Evolutionary conservation across 2,113 vertebrate species (phyloP).

Genomic region (Erythrocercus mccallii): DNA sequence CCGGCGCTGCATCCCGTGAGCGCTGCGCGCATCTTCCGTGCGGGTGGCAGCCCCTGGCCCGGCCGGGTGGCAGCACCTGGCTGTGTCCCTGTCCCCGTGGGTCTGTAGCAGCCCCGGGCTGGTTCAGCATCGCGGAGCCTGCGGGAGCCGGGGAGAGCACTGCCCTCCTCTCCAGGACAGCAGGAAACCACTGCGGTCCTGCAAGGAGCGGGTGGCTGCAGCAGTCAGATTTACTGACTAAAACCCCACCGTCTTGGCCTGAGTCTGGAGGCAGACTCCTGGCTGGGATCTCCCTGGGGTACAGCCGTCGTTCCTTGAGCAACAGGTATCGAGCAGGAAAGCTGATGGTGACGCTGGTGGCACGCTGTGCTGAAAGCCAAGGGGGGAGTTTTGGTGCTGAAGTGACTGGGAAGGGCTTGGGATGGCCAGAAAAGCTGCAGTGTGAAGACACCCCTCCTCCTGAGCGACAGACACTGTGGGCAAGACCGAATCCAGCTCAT

Average conservation of each 20-base stretch:
- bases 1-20: not conserved
- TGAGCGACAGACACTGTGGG: fast-evolving
- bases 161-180: not conserved
- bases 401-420: not conserved
- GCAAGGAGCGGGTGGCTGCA: not conserved
- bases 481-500: not conserved
- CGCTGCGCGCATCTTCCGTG: fast-evolving
- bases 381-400: not conserved
- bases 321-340: not conserved
- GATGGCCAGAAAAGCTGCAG: fast-evolving
- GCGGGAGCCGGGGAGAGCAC: fast-evolving
- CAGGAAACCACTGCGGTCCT: fast-evolving
- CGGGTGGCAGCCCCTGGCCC: not conserved
- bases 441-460: not conserved
- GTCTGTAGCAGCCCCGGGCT: not conserved
- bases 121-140: not conserved
- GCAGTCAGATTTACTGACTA: not conserved
- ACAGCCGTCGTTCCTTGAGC: not conserved
- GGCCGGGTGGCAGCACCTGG: not conserved
- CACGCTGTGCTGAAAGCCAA: fast-evolving
- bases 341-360: not conserved
- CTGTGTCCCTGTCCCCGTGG: not conserved
- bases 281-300: not conserved
- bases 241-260: not conserved
- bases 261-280: too few species aligned